Evolutionary conservation across 2,797 vertebrate species (phyloP).

Genomic region (Spinibarbus caldwelli): DNA sequence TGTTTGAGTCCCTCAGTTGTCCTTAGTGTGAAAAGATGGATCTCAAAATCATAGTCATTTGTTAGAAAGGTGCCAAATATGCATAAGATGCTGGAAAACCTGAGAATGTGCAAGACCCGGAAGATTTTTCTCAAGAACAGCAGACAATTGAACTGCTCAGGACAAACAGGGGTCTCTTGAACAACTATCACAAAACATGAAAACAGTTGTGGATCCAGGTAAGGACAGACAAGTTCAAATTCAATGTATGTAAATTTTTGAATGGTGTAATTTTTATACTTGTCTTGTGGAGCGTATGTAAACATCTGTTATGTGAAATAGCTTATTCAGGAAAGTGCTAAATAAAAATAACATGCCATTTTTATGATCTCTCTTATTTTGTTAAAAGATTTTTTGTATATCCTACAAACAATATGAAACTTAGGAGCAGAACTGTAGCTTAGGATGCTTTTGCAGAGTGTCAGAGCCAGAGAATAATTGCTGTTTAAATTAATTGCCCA

Average conservation of each 20-base stretch:
- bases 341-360: fast-evolving
- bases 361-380: not conserved
- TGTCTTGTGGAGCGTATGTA: not conserved
- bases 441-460: too few relatives aligned
- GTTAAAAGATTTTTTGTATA: not conserved
- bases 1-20: not conserved
- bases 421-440: too few relatives aligned
- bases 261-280: not conserved
- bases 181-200: not conserved
- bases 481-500: not conserved
- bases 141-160: not conserved
- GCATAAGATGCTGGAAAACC: not conserved
- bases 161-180: too few relatives aligned
- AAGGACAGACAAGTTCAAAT: not conserved
- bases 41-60: not conserved
- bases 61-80: not conserved
- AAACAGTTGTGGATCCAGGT: not conserved
- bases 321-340: too few relatives aligned
- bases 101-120: not conserved
- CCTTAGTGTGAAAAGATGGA: not conserved
- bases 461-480: not conserved
- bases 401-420: not conserved
- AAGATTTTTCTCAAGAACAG: not conserved
- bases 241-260: not conserved
- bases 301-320: not conserved